Evolutionary conservation across 2,888 invertebrate genomes (phyloP).

Genomic region (Willowsia nigromaculata): DNA sequence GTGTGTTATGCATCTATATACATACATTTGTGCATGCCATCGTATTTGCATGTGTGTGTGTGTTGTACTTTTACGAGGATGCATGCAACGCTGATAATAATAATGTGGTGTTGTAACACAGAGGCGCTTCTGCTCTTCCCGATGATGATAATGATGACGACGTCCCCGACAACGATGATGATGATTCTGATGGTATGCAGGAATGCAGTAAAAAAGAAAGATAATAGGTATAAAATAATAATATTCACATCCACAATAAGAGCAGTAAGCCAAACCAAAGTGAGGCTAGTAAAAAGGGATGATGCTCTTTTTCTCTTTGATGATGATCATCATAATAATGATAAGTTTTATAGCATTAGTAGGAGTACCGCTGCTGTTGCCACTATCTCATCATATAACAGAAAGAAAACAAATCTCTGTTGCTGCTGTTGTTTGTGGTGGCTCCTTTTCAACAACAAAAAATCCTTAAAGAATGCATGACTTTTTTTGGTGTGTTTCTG

Average conservation of each 20-base stretch:
- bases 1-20: not conserved
- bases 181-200: constrained; percentile 37
- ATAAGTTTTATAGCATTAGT: not conserved
- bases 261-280: not conserved
- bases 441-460: constrained; percentile 68
- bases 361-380: not conserved
- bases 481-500: constrained; percentile 42
- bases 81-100: not conserved
- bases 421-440: constrained; percentile 1
- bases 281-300: too few species aligned
- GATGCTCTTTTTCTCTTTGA: too few species aligned
- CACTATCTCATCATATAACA: not conserved
- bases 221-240: constrained; percentile 40
- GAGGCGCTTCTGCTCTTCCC: not conserved
- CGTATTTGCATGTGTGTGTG: not conserved
- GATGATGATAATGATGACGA: constrained; percentile 11
- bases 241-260: constrained; percentile 1
- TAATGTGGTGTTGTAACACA: not conserved
- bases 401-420: constrained; percentile 52
- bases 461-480: constrained; percentile 68
- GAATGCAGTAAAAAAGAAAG: constrained; percentile 57
- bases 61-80: not conserved
- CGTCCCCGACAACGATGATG: not conserved
- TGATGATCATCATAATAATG: not conserved
- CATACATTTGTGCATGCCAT: not conserved